Evolutionary conservation across 53 echinoderm and acorn worm species (phyloP).

Genomic region (Stichopus horrens): DNA sequence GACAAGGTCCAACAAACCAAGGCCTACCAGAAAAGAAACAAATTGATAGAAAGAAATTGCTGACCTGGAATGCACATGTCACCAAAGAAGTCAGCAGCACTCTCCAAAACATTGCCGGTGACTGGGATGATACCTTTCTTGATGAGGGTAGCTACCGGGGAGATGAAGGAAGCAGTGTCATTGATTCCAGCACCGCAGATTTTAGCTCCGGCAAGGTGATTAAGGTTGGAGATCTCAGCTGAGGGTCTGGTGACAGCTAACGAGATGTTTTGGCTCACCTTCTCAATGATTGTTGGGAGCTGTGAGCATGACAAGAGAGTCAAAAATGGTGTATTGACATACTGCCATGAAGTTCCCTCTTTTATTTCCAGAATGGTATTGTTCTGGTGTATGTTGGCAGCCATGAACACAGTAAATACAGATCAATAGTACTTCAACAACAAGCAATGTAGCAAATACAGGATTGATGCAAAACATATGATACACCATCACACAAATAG

Average conservation of each 20-base stretch:
- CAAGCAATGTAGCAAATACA: no score
- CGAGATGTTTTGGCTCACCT: conserved; percentile 80
- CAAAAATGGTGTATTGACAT: not conserved
- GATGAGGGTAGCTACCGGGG: conserved; percentile 78
- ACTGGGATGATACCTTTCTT: conserved; percentile 69
- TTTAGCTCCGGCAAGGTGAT: conserved; percentile 52
- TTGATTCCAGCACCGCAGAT: conserved; percentile 73
- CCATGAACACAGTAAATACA: no score
- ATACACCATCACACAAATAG: no score
- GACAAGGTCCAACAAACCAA: not conserved
- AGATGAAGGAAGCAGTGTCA: conserved; percentile 61
- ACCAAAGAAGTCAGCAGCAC: conserved; percentile 78
- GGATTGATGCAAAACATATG: no score
- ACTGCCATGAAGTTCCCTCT: not conserved
- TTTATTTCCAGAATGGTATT: not conserved
- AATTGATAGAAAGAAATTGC: no score
- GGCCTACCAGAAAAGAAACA: not conserved
- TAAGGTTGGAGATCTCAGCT: conserved; percentile 43
- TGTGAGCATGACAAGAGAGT: not conserved
- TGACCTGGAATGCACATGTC: conserved; percentile 90
- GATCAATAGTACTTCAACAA: no score
- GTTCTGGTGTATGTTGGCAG: no score
- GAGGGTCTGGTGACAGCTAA: conserved; percentile 55
- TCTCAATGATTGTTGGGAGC: conserved; percentile 26
- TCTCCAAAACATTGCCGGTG: conserved; percentile 75